These are phyloP conservation scores for Drosophila erecta DNA, from an alignment of 1,140 invertebrate genomes.

Conservation along the genomic window DNA sequence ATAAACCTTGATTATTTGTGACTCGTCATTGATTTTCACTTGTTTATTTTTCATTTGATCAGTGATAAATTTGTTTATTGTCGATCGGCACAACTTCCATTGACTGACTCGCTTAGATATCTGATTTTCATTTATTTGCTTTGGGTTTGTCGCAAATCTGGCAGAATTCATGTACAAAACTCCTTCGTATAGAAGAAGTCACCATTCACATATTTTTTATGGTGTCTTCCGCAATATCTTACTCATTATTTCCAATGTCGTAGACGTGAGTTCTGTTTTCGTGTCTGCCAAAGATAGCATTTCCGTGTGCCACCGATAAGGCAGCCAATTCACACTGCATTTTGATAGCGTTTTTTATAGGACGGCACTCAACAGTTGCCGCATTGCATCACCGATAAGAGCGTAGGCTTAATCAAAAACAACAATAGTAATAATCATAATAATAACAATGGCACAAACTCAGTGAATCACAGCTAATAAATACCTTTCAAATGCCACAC, in stretches of 20 bases:
- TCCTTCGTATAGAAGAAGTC: neutral
- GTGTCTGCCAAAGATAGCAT: slow-evolving; percentile 10
- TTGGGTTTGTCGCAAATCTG: no score
- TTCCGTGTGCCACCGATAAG: slow-evolving; percentile 32
- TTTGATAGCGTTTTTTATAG: slow-evolving; percentile 53
- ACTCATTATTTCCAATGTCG: neutral
- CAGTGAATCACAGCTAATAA: slow-evolving; percentile 12
- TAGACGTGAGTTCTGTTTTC: slow-evolving; percentile 1
- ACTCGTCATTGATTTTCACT: neutral
- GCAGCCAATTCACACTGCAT: slow-evolving; percentile 31
- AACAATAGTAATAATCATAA: slow-evolving; percentile 4
- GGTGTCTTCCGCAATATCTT: neutral
- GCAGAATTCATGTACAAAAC: neutral
- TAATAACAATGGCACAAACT: slow-evolving; percentile 7
- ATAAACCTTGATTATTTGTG: neutral
- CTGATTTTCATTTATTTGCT: no score
- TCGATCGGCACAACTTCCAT: neutral
- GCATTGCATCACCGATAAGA: slow-evolving; percentile 67
- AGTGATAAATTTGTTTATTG: slow-evolving; percentile 8
- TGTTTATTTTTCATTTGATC: slow-evolving; percentile 9
- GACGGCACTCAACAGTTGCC: neutral
- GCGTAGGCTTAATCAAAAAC: slow-evolving; percentile 9
- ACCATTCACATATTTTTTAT: neutral
- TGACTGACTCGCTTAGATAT: neutral
- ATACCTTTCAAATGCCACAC: neutral